Conservation (phyloP, 1,140 invertebrate species). For the Rhagoletis pomonella region DNA sequence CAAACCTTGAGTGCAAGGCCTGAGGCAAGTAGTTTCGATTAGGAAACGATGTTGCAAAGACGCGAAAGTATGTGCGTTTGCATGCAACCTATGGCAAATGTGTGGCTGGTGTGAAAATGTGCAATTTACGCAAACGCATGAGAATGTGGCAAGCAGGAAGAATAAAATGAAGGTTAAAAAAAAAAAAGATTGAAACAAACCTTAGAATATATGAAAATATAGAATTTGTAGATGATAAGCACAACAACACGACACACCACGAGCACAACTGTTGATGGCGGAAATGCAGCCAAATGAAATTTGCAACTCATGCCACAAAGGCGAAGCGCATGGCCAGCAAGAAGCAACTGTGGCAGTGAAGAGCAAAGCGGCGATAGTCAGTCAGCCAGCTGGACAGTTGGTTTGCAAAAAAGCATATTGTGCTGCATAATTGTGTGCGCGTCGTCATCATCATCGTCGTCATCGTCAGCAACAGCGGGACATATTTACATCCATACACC, state of each 20-base stretch:
- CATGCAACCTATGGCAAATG: neutral
- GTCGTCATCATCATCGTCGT: slow-evolving; percentile 11
- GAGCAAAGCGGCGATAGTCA: slow-evolving; percentile 52
- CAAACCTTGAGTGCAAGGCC: slow-evolving; percentile 9
- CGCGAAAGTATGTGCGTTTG: neutral
- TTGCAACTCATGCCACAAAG: slow-evolving; percentile 47
- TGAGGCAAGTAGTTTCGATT: slow-evolving; percentile 36
- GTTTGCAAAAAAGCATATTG: slow-evolving; percentile 39
- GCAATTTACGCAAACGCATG: slow-evolving; percentile 29
- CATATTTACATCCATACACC: neutral
- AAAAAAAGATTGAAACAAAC: neutral
- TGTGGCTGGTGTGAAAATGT: slow-evolving; percentile 22
- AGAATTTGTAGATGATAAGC: slow-evolving; percentile 14
- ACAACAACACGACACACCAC: neutral
- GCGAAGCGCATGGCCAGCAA: neutral
- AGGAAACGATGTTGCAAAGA: slow-evolving; percentile 6
- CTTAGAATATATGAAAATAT: neutral
- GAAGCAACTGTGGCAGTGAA: slow-evolving; percentile 4
- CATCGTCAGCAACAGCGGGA: neutral
- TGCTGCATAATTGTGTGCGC: slow-evolving; percentile 3
- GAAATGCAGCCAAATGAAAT: slow-evolving; percentile 22
- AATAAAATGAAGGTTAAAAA: too few relatives aligned
- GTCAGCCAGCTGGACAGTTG: slow-evolving; percentile 52
- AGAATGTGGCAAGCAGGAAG: slow-evolving; percentile 18
- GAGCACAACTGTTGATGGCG: slow-evolving; percentile 24